phyloP scores from a whole-genome alignment of 2,797 vertebrate species.

The Poeciliopsis gracilis region DNA sequence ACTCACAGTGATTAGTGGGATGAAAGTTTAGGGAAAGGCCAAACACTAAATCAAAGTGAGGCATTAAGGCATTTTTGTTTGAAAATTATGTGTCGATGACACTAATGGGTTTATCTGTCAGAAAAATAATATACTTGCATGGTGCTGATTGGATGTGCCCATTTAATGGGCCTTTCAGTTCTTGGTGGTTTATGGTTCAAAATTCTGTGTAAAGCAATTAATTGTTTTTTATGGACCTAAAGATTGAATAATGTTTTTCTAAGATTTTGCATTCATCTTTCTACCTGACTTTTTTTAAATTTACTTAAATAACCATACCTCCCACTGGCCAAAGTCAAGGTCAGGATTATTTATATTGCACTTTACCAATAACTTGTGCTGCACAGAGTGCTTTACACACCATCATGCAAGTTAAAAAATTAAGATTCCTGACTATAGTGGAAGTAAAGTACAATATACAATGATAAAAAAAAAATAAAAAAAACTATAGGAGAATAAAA shows the following conservation, averaged over 20 bases:
- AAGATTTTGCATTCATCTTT: background rate
- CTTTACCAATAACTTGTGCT: background rate
- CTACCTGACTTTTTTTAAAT: background rate
- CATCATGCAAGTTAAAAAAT: background rate
- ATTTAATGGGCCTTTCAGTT: slow-evolving; percentile 27
- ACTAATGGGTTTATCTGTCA: slow-evolving; percentile 28
- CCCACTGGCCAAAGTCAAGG: background rate
- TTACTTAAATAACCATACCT: background rate
- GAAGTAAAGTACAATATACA: background rate
- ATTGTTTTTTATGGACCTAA: slow-evolving; percentile 14
- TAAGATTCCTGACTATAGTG: background rate
- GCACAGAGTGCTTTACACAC: background rate
- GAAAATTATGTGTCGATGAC: slow-evolving; percentile 29
- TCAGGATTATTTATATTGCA: background rate
- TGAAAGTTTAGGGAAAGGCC: slow-evolving; percentile 37
- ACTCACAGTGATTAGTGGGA: slow-evolving; percentile 24
- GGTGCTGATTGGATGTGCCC: background rate
- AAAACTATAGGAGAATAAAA: background rate
- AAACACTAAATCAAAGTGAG: slow-evolving; percentile 28
- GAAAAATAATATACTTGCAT: slow-evolving; percentile 10
- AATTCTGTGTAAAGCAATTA: slow-evolving; percentile 26
- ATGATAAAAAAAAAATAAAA: background rate
- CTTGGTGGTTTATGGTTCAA: slow-evolving; percentile 38
- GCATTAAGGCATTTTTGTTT: slow-evolving; percentile 31
- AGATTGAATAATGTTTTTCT: slow-evolving; percentile 1